Evolutionary conservation across 2,888 invertebrate species (phyloP).

Genomic region (Kuschelorhynchus macadamiae): DNA sequence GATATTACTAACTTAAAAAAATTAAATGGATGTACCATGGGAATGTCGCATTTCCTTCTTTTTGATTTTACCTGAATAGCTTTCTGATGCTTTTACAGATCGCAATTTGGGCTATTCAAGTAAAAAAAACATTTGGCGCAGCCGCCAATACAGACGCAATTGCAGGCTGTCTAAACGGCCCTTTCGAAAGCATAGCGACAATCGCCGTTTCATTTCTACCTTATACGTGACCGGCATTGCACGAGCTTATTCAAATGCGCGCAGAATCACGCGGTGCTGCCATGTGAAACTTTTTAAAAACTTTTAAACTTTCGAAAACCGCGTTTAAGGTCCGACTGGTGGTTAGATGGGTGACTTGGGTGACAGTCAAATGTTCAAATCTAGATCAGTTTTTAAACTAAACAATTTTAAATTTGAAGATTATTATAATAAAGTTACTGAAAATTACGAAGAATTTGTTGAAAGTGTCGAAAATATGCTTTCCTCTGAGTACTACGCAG

Average conservation of each 20-base stretch:
- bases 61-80: no score
- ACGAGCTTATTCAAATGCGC: slow-evolving; percentile 21
- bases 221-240: slow-evolving; percentile 34
- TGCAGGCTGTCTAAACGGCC: slow-evolving; percentile 31
- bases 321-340: neutral
- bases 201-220: slow-evolving; percentile 34
- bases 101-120: no score
- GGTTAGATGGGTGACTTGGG: slow-evolving; percentile 50
- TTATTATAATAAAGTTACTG: slow-evolving; percentile 31
- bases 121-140: slow-evolving; percentile 42
- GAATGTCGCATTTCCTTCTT: no score
- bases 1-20: no score
- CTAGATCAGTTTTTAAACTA: slow-evolving; percentile 48
- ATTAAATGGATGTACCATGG: no score
- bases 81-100: no score
- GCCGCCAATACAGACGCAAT: slow-evolving; percentile 28
- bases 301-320: slow-evolving; percentile 15
- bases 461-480: slow-evolving; percentile 58
- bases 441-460: slow-evolving; percentile 25
- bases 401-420: slow-evolving; percentile 52
- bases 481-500: slow-evolving; percentile 61
- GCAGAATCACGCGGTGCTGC: slow-evolving; percentile 33
- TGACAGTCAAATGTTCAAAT: slow-evolving; percentile 46
- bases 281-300: slow-evolving; percentile 32
- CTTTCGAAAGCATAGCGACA: slow-evolving; percentile 36